Evolutionary conservation across 2,797 vertebrate species (phyloP), one percentile per base, ranked within the genome.

Genomic region (Ceryle rudis): DNA sequence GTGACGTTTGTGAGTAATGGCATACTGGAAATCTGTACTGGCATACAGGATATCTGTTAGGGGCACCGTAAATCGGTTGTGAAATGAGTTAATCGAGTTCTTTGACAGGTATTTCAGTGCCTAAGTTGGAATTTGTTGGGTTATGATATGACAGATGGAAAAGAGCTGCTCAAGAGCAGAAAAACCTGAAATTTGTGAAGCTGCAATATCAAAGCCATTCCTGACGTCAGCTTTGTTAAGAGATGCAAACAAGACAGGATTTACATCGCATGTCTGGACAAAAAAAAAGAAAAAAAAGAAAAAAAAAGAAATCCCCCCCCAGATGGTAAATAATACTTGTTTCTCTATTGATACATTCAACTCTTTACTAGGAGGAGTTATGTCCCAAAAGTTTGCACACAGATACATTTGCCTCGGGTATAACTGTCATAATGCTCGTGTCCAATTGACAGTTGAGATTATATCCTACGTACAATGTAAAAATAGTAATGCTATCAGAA

Each of bases 401-500:
- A 41, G 74, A 47, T 47, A 70, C 11, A 8, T 54, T 17, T 86
- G 83, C 82, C 72, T 77, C 64, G 17, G 65, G 35, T 74, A 37
- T 22, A 86, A 91, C 81, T 62, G 60, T 22, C 35, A 21, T 13
- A 1, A 62, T 62, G 86, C 83, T 57, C 20, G 51, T n/a, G 90
- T 81, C 93, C 86, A 67, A 21, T 15, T 28, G 26, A 81, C 61
- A 74, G 93, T 42, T 90, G 22, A 78, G 61, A 75, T 89, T 67
- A 81, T 18, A 28, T 51, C 93, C 81, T 89, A 86, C 93, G 85
- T 65, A 79, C 49, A 25, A 73, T 93, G 91, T 89, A 96, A 87
- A 96, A 96, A 95, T 93, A 97, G 82, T 96, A 97, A 93, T 19
- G 61, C 92, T 97, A 93, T 35, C 72, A 90, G 95, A 96, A 64